These are phyloP conservation scores for Hipposideros armiger DNA, from an alignment of 2,113 vertebrate genomes.

Conservation along the genomic window DNA sequence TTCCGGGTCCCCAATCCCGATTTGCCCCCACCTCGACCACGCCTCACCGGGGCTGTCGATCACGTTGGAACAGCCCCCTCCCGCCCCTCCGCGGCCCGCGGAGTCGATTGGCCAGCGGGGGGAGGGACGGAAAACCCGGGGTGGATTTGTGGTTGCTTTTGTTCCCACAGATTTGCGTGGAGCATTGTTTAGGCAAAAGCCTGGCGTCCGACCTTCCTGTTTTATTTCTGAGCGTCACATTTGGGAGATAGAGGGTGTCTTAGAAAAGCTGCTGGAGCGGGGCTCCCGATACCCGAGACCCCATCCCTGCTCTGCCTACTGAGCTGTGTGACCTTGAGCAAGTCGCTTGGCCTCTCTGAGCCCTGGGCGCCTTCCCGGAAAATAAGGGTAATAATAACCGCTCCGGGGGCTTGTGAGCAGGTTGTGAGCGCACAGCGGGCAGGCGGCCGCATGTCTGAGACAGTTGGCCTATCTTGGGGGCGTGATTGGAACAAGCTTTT, in stretches of 20 bases:
- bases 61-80: not conserved
- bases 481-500: not conserved
- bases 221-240: not conserved
- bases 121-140: constrained; percentile 13
- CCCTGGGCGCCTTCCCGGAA: not conserved
- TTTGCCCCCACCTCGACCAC: not conserved
- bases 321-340: constrained; percentile 76
- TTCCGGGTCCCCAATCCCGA: not conserved
- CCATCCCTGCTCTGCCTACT: not conserved
- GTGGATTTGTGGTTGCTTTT: constrained; percentile 73
- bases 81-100: not conserved
- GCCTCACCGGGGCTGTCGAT: constrained; percentile 28
- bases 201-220: not conserved
- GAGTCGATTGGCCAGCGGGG: constrained; percentile 25
- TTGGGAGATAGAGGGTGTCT: not conserved
- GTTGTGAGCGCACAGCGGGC: constrained; percentile 40
- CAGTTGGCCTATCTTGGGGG: not conserved
- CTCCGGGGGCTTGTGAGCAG: not conserved
- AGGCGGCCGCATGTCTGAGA: not conserved
- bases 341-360: constrained; percentile 67
- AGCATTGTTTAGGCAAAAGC: constrained; percentile 31
- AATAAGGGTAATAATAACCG: not conserved
- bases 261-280: not conserved
- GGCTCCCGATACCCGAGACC: not conserved
- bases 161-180: constrained; percentile 58